Evolutionary conservation across 2,888 invertebrate genomes (phyloP).

Genomic region (Drosophila formosana): DNA sequence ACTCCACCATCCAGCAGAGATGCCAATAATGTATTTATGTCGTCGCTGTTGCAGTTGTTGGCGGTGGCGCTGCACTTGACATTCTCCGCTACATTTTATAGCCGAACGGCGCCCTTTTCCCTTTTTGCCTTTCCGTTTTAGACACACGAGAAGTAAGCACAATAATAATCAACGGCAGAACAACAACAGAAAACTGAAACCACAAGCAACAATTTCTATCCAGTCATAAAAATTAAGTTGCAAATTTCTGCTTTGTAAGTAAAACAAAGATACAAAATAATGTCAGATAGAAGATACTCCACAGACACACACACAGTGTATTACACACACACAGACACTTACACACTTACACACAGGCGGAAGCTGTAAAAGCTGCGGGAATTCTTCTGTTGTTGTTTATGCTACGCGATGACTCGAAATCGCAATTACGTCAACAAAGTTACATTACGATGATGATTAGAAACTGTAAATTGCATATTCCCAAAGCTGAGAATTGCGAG

Average conservation of each 20-base stretch:
- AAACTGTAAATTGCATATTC: constrained; percentile 62
- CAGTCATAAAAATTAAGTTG: constrained; percentile 75
- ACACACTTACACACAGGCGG: constrained; percentile 40
- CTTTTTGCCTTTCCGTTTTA: constrained; percentile 57
- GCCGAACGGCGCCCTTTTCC: constrained; percentile 64
- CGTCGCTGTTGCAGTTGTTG: constrained; percentile 3
- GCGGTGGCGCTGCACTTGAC: constrained; percentile 68
- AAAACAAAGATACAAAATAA: constrained; percentile 16
- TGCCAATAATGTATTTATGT: constrained; percentile 60
- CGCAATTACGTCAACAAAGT: constrained; percentile 72
- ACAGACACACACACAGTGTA: background rate
- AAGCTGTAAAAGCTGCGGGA: constrained; percentile 62
- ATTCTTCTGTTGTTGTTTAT: constrained; percentile 47
- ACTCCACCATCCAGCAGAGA: background rate
- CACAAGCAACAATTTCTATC: constrained; percentile 58
- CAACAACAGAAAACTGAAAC: constrained; percentile 42
- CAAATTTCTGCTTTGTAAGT: constrained; percentile 47
- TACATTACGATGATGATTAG: constrained; percentile 56
- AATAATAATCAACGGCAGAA: constrained; percentile 23
- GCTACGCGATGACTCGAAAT: constrained; percentile 60
- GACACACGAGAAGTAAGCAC: constrained; percentile 16
- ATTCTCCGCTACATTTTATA: constrained; percentile 68
- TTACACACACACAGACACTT: constrained; percentile 18
- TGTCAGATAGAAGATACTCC: constrained; percentile 25
- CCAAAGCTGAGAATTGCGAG: constrained; percentile 43